Evolutionary conservation across 2,797 vertebrate genomes (phyloP), one percentile per base, ranked within the genome.

Genomic region (Anguilla anguilla): DNA sequence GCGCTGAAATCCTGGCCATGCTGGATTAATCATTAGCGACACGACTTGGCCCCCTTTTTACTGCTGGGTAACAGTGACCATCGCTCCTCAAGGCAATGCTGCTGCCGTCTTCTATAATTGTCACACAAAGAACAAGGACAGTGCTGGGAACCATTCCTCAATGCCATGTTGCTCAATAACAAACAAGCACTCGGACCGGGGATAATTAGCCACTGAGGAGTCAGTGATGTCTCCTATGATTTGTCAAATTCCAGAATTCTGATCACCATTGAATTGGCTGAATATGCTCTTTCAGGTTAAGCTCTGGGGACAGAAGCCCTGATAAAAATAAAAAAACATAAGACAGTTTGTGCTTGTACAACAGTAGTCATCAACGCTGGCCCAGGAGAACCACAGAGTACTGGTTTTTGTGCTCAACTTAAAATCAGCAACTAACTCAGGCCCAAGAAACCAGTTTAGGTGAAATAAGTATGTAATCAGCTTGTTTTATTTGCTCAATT

Each of bases 11-110:
- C 77, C 77, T 10, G 77, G 77, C 5, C 77, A 22, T 49, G 43
- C 25, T 22, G 39, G 77, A 46, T 49, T 81, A 81, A 81, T 81
- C 77, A 81, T 81, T 81, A 77, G 72, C 77, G 19, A 49, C 43
- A 81, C 22, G 19, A 49, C 43, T 43, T 49, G 2, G 77, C 15
- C 15, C 19, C 74, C 77, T 22, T 49, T 81, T 49, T 25, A 46
- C 43, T 81, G 77, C 22, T 0, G 4, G 7, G 6, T 25, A 22
- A 22, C 77, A 81, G 19, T 3, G 19, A 43, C 77, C 28, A 43
- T 49, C 43, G 22, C 43, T 81, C 43, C 22, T 6, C 77, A 81
- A 46, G 77, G 43, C 43, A 46, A 81, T 11, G 39, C 5, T 46
- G 22, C 39, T 22, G 17, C 31, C 4, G 43, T 6, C 17, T 25